phyloP scores from a whole-genome alignment of 2,797 vertebrate species.

The Cheirogaleus major region DNA sequence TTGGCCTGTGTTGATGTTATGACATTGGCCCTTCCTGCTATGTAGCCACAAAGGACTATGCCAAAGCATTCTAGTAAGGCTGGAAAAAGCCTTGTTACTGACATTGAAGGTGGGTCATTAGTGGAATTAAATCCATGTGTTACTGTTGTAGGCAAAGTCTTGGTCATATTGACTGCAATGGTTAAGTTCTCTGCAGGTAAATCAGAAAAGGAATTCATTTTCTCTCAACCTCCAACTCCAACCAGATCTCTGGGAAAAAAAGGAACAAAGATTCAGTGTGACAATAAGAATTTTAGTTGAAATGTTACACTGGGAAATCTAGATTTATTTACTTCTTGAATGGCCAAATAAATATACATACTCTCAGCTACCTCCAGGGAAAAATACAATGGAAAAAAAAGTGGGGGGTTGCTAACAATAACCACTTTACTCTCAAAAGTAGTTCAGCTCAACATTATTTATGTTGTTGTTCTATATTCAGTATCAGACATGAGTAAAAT shows the following conservation, averaged over 20 bases:
- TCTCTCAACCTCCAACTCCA: slow-evolving; percentile 77
- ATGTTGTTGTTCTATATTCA: not conserved
- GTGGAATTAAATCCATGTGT: slow-evolving; percentile 78
- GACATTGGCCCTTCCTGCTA: slow-evolving; percentile 93
- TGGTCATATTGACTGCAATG: slow-evolving; percentile 78
- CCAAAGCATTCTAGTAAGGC: slow-evolving; percentile 98
- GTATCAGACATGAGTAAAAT: not conserved
- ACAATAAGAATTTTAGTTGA: slow-evolving; percentile 35
- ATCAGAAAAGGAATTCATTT: slow-evolving; percentile 84
- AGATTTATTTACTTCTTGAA: slow-evolving; percentile 3
- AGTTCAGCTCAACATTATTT: slow-evolving; percentile 38
- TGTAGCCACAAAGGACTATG: slow-evolving; percentile 96
- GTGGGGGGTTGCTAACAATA: not conserved
- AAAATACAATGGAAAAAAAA: not conserved
- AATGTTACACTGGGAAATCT: not conserved
- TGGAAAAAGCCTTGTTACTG: slow-evolving; percentile 95
- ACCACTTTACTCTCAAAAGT: slow-evolving; percentile 19
- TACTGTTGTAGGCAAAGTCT: slow-evolving; percentile 72
- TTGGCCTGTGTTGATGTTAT: slow-evolving; percentile 96
- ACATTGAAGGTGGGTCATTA: slow-evolving; percentile 88
- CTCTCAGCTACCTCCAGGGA: not conserved
- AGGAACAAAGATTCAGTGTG: slow-evolving; percentile 58
- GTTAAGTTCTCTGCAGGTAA: slow-evolving; percentile 79
- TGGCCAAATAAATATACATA: not conserved
- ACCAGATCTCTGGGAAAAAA: slow-evolving; percentile 79